Evolutionary conservation across 2,113 vertebrate species (phyloP).

Genomic region (Hippocampus guttulatus): DNA sequence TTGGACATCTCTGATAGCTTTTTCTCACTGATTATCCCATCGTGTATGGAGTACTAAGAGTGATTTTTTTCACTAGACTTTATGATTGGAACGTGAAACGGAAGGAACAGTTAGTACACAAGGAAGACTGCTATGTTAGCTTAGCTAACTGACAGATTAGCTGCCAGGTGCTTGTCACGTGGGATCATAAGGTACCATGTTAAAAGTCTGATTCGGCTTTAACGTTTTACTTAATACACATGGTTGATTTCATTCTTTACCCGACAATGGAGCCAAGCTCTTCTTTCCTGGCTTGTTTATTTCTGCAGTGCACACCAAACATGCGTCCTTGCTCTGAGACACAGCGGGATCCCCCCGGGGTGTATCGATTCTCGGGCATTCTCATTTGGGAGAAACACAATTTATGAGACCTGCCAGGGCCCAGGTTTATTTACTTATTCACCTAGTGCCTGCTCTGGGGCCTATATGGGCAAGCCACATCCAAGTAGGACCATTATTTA

Average conservation of each 20-base stretch:
- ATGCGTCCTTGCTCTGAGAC: conserved; percentile 32
- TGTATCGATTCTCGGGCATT: conserved; percentile 53
- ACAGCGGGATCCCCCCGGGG: conserved; percentile 38
- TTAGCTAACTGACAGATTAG: neutral
- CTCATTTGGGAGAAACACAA: conserved; percentile 56
- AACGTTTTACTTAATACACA: neutral
- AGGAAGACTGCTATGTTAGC: neutral
- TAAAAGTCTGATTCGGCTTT: neutral
- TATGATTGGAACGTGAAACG: too few species aligned
- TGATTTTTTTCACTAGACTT: too few species aligned
- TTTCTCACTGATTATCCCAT: neutral
- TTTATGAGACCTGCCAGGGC: conserved; percentile 50
- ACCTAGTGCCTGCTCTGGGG: conserved; percentile 28
- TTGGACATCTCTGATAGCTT: neutral
- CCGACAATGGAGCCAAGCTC: neutral
- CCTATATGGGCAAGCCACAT: conserved; percentile 19
- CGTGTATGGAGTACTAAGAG: too few species aligned
- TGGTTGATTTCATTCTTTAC: neutral
- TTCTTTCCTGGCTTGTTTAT: conserved; percentile 7
- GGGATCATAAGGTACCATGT: neutral
- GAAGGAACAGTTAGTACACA: too few species aligned
- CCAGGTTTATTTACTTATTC: conserved; percentile 56
- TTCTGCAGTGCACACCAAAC: conserved; percentile 15
- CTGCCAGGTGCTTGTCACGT: too few species aligned
- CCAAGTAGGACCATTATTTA: conserved; percentile 36